These are phyloP conservation scores for Epinotia demarniana DNA, from an alignment of 2,888 invertebrate genomes.

Conservation along the genomic window DNA sequence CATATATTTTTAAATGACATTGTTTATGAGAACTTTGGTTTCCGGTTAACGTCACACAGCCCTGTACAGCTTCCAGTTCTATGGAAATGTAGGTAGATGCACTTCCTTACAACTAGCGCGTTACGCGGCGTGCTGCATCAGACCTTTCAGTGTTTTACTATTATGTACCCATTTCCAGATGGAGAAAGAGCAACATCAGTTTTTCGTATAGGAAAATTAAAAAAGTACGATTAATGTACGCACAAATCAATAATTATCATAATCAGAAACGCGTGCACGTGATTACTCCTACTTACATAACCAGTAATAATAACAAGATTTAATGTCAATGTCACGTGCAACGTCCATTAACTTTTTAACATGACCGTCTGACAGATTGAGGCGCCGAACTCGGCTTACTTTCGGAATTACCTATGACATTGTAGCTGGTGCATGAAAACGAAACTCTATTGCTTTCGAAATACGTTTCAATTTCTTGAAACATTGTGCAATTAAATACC, in stretches of 20 bases:
- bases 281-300: constrained; percentile 27
- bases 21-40: no score
- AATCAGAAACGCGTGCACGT: constrained; percentile 35
- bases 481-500: not conserved
- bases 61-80: no score
- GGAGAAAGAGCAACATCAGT: no score
- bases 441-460: not conserved
- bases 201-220: no score
- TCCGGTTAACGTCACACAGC: no score
- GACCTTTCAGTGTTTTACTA: no score
- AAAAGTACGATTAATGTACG: not conserved
- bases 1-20: no score
- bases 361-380: constrained; percentile 25
- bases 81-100: no score
- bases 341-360: constrained; percentile 24
- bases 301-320: constrained; percentile 26
- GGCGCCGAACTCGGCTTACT: constrained; percentile 26
- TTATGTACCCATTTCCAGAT: not conserved
- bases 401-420: not conserved
- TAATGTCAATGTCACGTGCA: constrained; percentile 37
- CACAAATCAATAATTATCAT: not conserved
- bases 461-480: not conserved
- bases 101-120: no score
- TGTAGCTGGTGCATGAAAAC: not conserved
- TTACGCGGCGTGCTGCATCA: no score